phyloP scores from a whole-genome alignment of 1,140 invertebrate genomes.

The Daktulosphaira vitifoliae region DNA sequence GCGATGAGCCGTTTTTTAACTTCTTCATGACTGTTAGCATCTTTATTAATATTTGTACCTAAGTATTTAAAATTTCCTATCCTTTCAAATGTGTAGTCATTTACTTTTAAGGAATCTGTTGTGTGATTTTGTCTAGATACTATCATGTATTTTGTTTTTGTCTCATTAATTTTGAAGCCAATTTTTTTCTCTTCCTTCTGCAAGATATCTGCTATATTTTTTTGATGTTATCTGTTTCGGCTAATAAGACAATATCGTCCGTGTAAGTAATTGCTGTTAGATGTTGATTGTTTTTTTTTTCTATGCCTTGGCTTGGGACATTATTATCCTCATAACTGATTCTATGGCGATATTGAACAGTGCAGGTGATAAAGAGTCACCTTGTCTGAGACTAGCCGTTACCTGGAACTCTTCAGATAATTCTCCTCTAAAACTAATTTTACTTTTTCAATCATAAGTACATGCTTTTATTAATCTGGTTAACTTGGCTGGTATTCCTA shows the following conservation, averaged over 20 bases:
- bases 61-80: background rate
- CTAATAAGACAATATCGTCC: background rate
- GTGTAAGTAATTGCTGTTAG: background rate
- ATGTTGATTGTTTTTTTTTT: background rate
- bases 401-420: background rate
- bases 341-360: background rate
- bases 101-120: background rate
- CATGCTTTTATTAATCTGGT: background rate
- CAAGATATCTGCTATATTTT: background rate
- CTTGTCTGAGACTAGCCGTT: background rate
- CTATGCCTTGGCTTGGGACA: background rate
- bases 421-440: slow-evolving; percentile 3
- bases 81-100: background rate
- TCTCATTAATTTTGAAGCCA: background rate
- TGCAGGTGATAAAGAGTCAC: background rate
- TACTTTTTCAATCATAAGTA: background rate
- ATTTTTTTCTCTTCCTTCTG: background rate
- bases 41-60: background rate
- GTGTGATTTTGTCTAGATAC: background rate
- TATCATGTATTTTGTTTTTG: background rate
- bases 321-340: background rate
- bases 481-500: background rate
- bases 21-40: slow-evolving; percentile 2
- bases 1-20: background rate
- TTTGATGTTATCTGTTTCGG: background rate